phyloP scores from a whole-genome alignment of 2,113 vertebrate species.

The Paratilapia polleni region DNA sequence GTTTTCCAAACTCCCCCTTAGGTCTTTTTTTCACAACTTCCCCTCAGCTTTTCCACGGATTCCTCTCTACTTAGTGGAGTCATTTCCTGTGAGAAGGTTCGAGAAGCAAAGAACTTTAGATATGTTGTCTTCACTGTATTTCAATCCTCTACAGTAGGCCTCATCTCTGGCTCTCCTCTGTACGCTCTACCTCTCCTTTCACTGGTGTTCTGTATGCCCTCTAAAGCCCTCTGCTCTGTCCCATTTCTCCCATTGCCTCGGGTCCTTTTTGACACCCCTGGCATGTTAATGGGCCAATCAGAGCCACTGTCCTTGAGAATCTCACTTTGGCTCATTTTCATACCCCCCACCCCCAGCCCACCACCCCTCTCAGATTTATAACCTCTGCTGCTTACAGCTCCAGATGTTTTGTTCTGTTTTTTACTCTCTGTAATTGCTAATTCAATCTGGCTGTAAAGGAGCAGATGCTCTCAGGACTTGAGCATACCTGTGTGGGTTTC shows the following conservation, averaged over 20 bases:
- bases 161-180: slow-evolving; percentile 4
- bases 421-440: slow-evolving; percentile 83
- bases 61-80: slow-evolving; percentile 25
- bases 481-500: slow-evolving; percentile 70
- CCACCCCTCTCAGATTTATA: slow-evolving; percentile 73
- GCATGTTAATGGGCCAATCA: slow-evolving; percentile 79
- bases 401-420: slow-evolving; percentile 82
- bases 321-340: slow-evolving; percentile 79
- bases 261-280: slow-evolving; percentile 78
- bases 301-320: slow-evolving; percentile 79
- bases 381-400: slow-evolving; percentile 79
- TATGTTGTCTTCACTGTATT: slow-evolving; percentile 27
- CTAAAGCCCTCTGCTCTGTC: slow-evolving; percentile 73
- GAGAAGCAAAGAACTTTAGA: slow-evolving; percentile 35
- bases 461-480: slow-evolving; percentile 77
- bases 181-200: slow-evolving; percentile 38
- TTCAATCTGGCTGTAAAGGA: slow-evolving; percentile 82
- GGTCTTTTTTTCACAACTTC: slow-evolving; percentile 31
- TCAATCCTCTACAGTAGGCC: slow-evolving; percentile 1
- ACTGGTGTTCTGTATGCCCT: slow-evolving; percentile 64
- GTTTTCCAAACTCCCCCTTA: slow-evolving; percentile 11
- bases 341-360: slow-evolving; percentile 58
- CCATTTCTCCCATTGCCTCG: slow-evolving; percentile 77
- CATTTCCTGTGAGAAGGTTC: slow-evolving; percentile 48
- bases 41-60: slow-evolving; percentile 28